Conservation (phyloP, 1,140 invertebrate species). For the Drosophila murphyi region DNA sequence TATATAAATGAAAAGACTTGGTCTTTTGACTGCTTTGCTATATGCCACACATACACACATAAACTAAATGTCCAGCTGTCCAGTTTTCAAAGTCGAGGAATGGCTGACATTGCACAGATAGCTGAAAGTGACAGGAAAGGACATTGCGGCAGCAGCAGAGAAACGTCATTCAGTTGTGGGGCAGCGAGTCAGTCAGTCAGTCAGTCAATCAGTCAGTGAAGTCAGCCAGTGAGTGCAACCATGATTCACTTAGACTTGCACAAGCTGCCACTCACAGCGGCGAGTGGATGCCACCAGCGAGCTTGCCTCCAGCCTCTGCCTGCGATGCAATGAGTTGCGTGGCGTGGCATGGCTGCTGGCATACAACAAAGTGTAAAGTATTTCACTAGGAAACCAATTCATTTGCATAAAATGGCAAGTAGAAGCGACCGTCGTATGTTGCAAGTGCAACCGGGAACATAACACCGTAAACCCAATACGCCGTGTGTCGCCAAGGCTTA, state of each 20-base stretch:
- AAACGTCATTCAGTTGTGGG: slow-evolving; percentile 46
- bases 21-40: too few relatives aligned
- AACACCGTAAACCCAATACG: slow-evolving; percentile 6
- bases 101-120: slow-evolving; percentile 11
- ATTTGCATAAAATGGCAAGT: slow-evolving; percentile 80
- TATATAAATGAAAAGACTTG: not conserved
- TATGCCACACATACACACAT: too few relatives aligned
- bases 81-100: not conserved
- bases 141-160: not conserved
- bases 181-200: slow-evolving; percentile 30
- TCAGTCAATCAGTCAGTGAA: slow-evolving; percentile 30
- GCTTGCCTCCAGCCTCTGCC: slow-evolving; percentile 1
- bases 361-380: slow-evolving; percentile 68
- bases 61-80: too few relatives aligned
- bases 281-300: slow-evolving; percentile 24
- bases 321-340: slow-evolving; percentile 4
- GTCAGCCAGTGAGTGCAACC: slow-evolving; percentile 36
- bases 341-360: not conserved
- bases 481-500: slow-evolving; percentile 47
- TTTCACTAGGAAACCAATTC: slow-evolving; percentile 81
- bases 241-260: slow-evolving; percentile 53
- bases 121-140: not conserved
- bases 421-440: not conserved
- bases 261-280: slow-evolving; percentile 32
- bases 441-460: too few relatives aligned